Conservation (phyloP, 1,140 invertebrate species). For the Saxidomus purpurata region DNA sequence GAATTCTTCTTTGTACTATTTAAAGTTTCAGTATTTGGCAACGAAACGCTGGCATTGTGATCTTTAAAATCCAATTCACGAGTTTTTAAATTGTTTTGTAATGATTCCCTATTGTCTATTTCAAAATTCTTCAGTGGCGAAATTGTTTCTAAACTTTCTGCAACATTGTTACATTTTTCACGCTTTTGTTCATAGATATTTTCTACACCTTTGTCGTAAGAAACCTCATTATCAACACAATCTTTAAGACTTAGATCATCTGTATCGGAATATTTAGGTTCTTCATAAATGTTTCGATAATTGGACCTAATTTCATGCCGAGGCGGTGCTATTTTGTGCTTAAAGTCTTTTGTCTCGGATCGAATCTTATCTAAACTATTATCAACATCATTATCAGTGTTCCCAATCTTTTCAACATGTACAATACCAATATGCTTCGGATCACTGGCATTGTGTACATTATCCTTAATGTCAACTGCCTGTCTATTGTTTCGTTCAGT, state of each 20-base stretch:
- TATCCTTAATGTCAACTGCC: not conserved
- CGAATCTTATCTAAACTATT: constrained; percentile 38
- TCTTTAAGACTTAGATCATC: constrained; percentile 1
- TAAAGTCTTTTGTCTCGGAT: constrained; percentile 1
- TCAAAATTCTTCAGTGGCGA: not conserved
- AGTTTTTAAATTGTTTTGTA: constrained; percentile 44
- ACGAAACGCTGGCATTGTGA: constrained; percentile 42
- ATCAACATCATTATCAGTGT: constrained; percentile 7
- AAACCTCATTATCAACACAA: not conserved
- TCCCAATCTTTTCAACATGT: constrained; percentile 27
- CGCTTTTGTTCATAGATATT: not conserved
- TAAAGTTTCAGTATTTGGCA: constrained; percentile 66
- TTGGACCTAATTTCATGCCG: constrained; percentile 18
- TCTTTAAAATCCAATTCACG: constrained; percentile 19
- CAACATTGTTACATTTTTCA: not conserved
- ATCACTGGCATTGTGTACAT: not conserved
- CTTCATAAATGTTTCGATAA: constrained; percentile 37
- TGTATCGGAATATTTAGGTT: constrained; percentile 29
- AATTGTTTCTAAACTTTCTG: not conserved
- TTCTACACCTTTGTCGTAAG: not conserved
- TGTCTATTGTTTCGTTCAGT: constrained; percentile 23
- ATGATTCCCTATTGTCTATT: constrained; percentile 43
- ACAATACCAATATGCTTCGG: not conserved
- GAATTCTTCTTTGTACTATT: constrained; percentile 40
- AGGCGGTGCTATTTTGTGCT: not conserved